Base-by-base conservation (phyloP, 2,888 invertebrate species). In the Timema cristinae region DNA sequence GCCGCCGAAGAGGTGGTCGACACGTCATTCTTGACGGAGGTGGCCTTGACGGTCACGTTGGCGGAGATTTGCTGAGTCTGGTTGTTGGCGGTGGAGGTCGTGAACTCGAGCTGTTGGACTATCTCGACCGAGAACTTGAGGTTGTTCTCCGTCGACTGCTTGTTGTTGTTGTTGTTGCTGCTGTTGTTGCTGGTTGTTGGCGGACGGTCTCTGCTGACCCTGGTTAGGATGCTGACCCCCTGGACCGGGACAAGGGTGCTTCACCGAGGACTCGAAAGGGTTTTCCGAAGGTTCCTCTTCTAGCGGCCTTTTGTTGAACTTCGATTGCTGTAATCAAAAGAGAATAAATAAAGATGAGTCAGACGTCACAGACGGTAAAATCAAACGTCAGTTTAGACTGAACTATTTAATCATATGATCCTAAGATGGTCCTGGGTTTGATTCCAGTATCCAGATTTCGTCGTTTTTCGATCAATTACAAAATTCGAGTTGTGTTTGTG, bases 111-210 rank as follows among this genome's bases (percentile, higher is more conserved):
- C 81, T 94, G 95, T 81, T 95, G 95, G 47, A 95, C 95, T 78
- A 95, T 95, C 84, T 95, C 94, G 74, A 95, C 94, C 6, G 94
- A 94, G 84, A 95, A 94, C 82, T 94, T 94, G 75, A 89, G 89
- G 80, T 84, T 81, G 79, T 83, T 82, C 78, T 83, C 83, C 49
- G 82, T 81, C 11, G 76, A 72, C 67, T 73, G 70, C 66, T 75
- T 75, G 71, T 69, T 75, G 72, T 66, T 75, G 69, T 73, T 76
- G 70, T 75, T 77, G 74, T 50, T 72, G 73, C 84, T 85, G 76
- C 82, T 72, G 70, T 80, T 81, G 50, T 70, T 85, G 85, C 77
- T 83, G 84, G 68, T 73, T 92, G 91, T 69, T 92, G 92, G 81
- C 79, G 73, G 59, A 83, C 82, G 66, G 84, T 85, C 70, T 77